These are phyloP conservation scores for Metopolophium dirhodum DNA, from an alignment of 1,140 invertebrate genomes.

Conservation along the genomic window DNA sequence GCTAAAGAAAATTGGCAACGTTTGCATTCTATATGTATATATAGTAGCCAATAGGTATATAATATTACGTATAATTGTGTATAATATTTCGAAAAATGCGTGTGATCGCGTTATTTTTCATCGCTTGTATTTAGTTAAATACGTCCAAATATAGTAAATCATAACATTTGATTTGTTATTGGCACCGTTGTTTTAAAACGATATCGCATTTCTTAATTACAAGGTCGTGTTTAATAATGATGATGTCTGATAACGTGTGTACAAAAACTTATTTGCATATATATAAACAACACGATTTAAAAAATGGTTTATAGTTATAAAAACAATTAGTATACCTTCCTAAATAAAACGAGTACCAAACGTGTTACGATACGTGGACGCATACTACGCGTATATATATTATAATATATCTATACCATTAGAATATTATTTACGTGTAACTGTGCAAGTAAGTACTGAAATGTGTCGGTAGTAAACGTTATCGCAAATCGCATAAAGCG, in stretches of 20 bases:
- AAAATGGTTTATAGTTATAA: not conserved
- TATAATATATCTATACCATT: not conserved
- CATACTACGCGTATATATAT: not conserved
- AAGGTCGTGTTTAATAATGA: conserved; percentile 22
- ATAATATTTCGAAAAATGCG: conserved; percentile 8
- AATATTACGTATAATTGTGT: not conserved
- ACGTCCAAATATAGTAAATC: not conserved
- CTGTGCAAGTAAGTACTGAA: not conserved
- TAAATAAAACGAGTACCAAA: not conserved
- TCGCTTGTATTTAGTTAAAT: not conserved
- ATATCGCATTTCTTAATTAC: conserved; percentile 14
- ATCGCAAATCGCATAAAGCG: not conserved
- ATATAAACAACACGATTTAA: not conserved
- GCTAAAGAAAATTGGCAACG: not conserved
- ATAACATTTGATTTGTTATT: conserved; percentile 38
- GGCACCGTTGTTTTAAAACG: not conserved
- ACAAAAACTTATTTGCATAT: conserved; percentile 19
- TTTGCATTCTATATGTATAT: not conserved
- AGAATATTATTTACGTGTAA: not conserved
- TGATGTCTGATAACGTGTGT: conserved; percentile 17
- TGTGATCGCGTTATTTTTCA: conserved; percentile 10
- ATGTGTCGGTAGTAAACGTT: not conserved
- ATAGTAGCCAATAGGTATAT: not conserved
- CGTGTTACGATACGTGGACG: not conserved
- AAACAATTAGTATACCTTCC: conserved; percentile 27